These are phyloP conservation scores for Propithecus deckenii DNA, from an alignment of 2,797 vertebrate genomes.

Conservation along the genomic window DNA sequence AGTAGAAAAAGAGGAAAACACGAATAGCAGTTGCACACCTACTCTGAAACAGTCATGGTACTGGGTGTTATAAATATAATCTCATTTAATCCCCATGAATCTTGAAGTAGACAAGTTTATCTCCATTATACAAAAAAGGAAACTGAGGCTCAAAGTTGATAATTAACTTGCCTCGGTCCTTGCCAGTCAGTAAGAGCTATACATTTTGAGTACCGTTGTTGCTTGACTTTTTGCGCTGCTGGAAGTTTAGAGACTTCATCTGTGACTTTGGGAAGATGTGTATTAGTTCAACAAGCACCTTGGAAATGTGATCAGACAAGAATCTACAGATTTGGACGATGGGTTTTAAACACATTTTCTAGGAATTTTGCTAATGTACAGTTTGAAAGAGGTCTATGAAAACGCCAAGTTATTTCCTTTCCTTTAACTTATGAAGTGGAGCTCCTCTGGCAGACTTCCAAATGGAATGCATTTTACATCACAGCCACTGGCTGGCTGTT, in stretches of 20 bases:
- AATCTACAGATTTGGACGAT: neutral
- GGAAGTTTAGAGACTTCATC: neutral
- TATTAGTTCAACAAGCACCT: neutral
- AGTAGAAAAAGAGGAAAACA: neutral
- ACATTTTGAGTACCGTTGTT: accelerated
- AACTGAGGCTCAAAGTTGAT: neutral
- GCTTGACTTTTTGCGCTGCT: neutral
- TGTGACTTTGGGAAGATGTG: neutral
- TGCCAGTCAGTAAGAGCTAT: accelerated
- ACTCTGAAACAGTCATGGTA: neutral
- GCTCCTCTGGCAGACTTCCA: neutral
- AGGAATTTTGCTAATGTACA: neutral
- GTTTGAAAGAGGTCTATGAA: conserved; percentile 17
- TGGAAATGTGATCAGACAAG: neutral
- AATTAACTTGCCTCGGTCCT: neutral
- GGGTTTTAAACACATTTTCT: neutral
- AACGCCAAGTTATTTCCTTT: neutral
- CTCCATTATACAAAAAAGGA: neutral
- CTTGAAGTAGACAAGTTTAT: neutral
- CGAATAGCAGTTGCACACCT: accelerated
- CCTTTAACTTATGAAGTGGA: neutral
- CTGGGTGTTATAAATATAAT: neutral
- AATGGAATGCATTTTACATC: conserved; percentile 8
- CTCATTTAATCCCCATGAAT: neutral
- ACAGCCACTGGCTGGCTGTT: neutral